Conservation (phyloP, 2,888 invertebrate species). For the Ophonus ardosiacus region DNA sequence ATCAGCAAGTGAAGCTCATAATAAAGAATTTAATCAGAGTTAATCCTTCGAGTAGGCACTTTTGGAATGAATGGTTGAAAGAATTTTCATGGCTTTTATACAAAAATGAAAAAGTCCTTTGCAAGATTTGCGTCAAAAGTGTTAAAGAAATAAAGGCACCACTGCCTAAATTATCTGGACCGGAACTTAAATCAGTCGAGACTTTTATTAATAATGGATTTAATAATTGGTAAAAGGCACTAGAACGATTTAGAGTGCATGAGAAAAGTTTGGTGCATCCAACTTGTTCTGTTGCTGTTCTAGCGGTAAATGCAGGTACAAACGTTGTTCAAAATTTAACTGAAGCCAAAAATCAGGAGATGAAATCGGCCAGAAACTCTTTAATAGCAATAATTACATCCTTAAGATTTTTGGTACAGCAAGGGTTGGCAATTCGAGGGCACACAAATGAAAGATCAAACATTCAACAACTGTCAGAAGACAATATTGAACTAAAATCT, state of each 20-base stretch:
- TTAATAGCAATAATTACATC: slow-evolving; percentile 5
- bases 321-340: not conserved
- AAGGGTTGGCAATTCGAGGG: slow-evolving; percentile 37
- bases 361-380: not conserved
- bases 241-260: not conserved
- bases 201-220: not conserved
- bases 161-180: not conserved
- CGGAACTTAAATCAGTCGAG: not conserved
- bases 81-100: too few relatives aligned
- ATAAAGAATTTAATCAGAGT: too few relatives aligned
- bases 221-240: not conserved
- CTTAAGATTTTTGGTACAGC: slow-evolving; percentile 11
- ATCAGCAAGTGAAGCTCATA: too few relatives aligned
- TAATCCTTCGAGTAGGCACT: too few relatives aligned
- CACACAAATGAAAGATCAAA: slow-evolving; percentile 47
- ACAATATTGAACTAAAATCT: slow-evolving; percentile 19
- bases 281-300: not conserved
- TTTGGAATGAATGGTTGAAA: too few relatives aligned
- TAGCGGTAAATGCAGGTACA: not conserved
- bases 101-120: too few relatives aligned
- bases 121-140: not conserved
- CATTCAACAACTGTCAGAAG: slow-evolving; percentile 28
- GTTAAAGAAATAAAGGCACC: not conserved
- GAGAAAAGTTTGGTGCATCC: not conserved
- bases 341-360: not conserved